phyloP scores from a whole-genome alignment of 30 jellyfish, hydroid and myxozoan genomes.

The Cassiopea andromeda region DNA sequence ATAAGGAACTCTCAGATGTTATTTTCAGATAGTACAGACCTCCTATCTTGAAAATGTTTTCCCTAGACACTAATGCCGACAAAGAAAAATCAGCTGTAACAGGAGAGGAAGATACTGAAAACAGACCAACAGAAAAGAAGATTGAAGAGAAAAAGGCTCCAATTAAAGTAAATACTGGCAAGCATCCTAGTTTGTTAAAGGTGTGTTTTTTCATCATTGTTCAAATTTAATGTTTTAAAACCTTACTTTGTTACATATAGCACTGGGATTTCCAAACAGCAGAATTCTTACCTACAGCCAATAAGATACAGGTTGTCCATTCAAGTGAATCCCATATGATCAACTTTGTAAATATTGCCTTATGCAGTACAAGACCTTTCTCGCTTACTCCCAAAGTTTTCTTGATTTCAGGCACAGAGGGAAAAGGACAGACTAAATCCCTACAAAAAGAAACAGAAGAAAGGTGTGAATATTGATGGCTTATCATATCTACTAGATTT shows the following conservation, averaged over 20 bases:
- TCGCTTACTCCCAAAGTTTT: background rate
- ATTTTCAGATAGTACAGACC: no score
- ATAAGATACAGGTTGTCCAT: no score
- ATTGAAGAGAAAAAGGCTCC: conserved; percentile 34
- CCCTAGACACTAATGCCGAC: background rate
- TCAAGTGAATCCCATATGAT: no score
- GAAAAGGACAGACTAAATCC: conserved; percentile 78
- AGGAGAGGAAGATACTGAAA: conserved; percentile 35
- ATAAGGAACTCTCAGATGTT: no score
- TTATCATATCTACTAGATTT: background rate
- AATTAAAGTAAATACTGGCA: conserved; percentile 82
- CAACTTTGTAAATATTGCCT: no score
- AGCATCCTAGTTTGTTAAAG: conserved; percentile 90
- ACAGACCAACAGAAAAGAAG: conserved; percentile 26
- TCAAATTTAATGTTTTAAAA: background rate
- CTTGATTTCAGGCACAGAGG: conserved; percentile 66
- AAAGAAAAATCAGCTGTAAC: conserved; percentile 19
- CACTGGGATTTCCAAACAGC: no score
- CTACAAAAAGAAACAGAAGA: conserved; percentile 46
- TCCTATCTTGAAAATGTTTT: background rate
- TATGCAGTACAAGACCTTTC: no score
- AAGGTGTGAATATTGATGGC: background rate
- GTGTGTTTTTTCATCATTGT: conserved; percentile 13
- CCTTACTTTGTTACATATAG: background rate
- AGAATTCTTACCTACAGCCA: no score